These are phyloP conservation scores for Lasiurus cinereus DNA, from an alignment of 2,113 vertebrate species.

Conservation along the genomic window DNA sequence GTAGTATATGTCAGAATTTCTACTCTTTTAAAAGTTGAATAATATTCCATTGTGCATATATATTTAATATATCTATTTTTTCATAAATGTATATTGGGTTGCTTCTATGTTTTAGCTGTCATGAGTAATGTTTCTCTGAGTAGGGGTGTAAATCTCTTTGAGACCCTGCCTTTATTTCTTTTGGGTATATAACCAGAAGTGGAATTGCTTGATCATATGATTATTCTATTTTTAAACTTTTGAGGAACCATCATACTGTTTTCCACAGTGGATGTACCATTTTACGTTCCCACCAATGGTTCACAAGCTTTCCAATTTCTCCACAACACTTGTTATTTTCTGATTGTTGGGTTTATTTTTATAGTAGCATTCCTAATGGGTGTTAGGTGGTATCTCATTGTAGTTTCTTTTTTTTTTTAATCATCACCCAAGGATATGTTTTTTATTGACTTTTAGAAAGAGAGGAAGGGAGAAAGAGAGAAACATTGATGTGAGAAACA, in stretches of 20 bases:
- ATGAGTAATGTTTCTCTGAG: not conserved
- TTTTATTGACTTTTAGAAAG: too few species aligned
- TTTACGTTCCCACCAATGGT: not conserved
- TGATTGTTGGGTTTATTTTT: not conserved
- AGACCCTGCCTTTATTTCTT: constrained; percentile 9
- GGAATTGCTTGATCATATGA: not conserved
- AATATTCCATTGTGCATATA: not conserved
- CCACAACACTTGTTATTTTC: constrained; percentile 3
- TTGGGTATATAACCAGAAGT: not conserved
- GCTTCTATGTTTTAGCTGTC: not conserved
- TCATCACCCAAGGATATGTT: too few species aligned
- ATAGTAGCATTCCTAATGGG: not conserved
- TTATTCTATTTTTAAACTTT: not conserved
- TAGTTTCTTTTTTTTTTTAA: not conserved
- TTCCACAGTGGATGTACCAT: not conserved
- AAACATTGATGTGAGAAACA: too few species aligned
- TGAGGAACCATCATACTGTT: not conserved
- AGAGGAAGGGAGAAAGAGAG: too few species aligned
- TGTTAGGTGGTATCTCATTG: not conserved
- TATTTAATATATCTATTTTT: not conserved
- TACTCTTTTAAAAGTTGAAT: not conserved
- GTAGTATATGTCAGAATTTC: not conserved
- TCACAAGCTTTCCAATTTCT: not conserved
- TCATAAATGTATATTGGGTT: not conserved
- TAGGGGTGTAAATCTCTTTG: not conserved